Conservation (phyloP, 2,888 invertebrate species). For the Anthophora plumipes region DNA sequence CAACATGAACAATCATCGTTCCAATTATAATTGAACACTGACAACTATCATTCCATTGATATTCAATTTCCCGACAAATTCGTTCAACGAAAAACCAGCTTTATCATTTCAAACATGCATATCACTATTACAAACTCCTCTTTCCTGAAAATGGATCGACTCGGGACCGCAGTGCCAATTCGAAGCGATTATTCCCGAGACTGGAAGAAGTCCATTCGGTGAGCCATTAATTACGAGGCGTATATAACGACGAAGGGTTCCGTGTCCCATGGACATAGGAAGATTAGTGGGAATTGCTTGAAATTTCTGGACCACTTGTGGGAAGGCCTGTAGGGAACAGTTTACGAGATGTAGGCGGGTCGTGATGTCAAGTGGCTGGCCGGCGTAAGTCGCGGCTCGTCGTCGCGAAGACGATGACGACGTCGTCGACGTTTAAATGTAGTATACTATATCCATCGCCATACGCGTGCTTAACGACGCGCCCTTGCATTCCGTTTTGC, state of each 20-base stretch:
- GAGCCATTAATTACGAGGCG: slow-evolving; percentile 36
- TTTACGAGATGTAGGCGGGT: slow-evolving; percentile 78
- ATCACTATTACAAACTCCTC: no score
- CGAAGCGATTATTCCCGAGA: neutral
- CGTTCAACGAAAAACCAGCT: no score
- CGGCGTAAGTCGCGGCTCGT: slow-evolving; percentile 66
- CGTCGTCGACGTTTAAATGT: slow-evolving; percentile 50
- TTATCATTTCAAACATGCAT: no score
- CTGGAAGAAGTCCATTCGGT: slow-evolving; percentile 11
- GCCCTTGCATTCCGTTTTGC: slow-evolving; percentile 31
- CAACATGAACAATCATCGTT: no score
- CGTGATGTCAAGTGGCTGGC: slow-evolving; percentile 78
- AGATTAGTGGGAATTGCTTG: slow-evolving; percentile 67
- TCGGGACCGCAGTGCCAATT: neutral
- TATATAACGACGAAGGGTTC: neutral
- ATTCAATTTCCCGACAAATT: no score
- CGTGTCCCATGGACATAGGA: slow-evolving; percentile 17
- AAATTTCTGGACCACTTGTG: slow-evolving; percentile 64
- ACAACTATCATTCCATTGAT: no score
- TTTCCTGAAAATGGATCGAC: no score
- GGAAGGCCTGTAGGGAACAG: slow-evolving; percentile 47
- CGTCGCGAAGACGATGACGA: slow-evolving; percentile 44
- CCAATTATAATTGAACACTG: no score
- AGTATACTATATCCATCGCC: neutral
- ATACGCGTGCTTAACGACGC: slow-evolving; percentile 31